Evolutionary conservation across 2,797 vertebrate species (phyloP), one percentile per base, ranked within the genome.

Genomic region (Miopithecus talapoin): DNA sequence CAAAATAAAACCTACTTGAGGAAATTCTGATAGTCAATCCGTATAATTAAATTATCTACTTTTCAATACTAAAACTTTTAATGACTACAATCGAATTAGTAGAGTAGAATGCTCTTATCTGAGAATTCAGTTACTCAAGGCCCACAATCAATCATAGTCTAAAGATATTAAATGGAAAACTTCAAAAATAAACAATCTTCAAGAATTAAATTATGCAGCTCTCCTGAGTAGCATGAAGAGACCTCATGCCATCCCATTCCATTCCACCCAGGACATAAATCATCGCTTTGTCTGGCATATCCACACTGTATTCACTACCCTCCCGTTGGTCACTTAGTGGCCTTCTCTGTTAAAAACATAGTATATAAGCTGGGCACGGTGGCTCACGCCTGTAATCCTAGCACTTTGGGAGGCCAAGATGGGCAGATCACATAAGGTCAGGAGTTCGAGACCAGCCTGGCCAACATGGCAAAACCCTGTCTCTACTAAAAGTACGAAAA

Each of bases 41-140:
- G 84, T 83, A 79, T 85, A 53, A 96, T 53, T 85, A 93, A 83
- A 93, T 85, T 89, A 93, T 48, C 7, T 80, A 57, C 85, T 86
- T 96, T 95, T 93, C 55, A 89, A 68, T 41, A 41, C 68, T 81
- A 57, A 92, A 92, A 94, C 55, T 79, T 83, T 90, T 74, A 64
- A 94, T 70, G 74, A 48, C 55, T 76, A 46, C 1, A 39, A 86
- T 28, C 91, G 11, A 9, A 48, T 89, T 59, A 88, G n/a, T 81
- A 80, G 7, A 55, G 33, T 55, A 80, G 48, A 4, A 19, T 21
- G 4, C 43, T 11, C 46, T 10, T 80, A 24, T 22, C 21, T 13
- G 50, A 36, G 48, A 50, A 53, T 80, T 80, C 78, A 55, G 48
- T 80, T 36, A 80, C 22, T 33, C 12, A 13, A 80, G n/a, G 48